Evolutionary conservation across 2,888 invertebrate species (phyloP), one percentile per base, ranked within the genome.

Genomic region (Kryphioiulus occultus): DNA sequence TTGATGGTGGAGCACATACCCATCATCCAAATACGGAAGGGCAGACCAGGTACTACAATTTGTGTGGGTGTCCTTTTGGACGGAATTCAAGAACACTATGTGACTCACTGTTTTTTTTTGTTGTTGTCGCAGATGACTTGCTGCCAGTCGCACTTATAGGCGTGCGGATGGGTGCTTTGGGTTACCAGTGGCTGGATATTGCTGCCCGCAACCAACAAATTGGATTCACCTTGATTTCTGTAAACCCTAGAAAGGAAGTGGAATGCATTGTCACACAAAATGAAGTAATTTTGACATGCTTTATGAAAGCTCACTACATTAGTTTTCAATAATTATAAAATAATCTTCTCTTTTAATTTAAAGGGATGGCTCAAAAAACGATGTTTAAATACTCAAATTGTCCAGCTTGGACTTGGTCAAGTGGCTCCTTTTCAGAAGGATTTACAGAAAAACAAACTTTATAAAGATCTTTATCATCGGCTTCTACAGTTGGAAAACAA

Each of bases 1-100:
- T 32, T 87, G 68, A n/a, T 87, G 42, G 68, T 87, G 2, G 87
- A 87, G 39, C 87, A 87, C 30, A 53, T 84, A 26, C 87, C 87
- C 12, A 87, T 87, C 12, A 39, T 87, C 68, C 68, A 82, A 30
- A 68, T 87, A 39, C 32, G 35, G 35, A 19, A 68, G 30, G 30
- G 15, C n/a, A 39, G 22, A 39, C 32, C 78, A 82, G 87, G 87
- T 87, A 68, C 30, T 35, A 26, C 4, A 53, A 53, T 30, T 32
- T 0, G 68, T 30, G 78, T 78, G 30, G 30, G 53, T 53, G n/a
- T 47, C 53, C 10, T 53, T 32, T 47, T 53, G 78, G 39, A 85
- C 44, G 0, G 39, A 26, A 2, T 44, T 26, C 85, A 85, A 42
- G 12, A 42, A 15, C 19, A 22, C 10, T 85, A 22, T 30, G 7